Base-by-base conservation (phyloP, 2,888 invertebrate genomes). In the Aphidius colemani region DNA sequence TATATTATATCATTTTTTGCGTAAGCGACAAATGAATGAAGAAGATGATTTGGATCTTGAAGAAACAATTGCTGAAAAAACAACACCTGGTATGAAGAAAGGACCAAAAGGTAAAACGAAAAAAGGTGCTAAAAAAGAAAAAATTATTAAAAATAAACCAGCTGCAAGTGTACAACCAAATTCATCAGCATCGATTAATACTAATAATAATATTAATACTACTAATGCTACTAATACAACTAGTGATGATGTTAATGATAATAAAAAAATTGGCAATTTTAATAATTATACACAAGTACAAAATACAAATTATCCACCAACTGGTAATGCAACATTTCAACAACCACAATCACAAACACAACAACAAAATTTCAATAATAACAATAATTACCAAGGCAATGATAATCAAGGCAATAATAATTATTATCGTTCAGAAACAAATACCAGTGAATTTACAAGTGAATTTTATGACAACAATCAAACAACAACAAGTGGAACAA, bases 1-100 rank as follows among this genome's bases (percentile, higher is more conserved):
- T 80, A 94, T 96, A 13, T 81, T 96, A 41, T 95, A 94, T 79
- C 91, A 95, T 78, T 95, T 94, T 78, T 82, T 96, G 64, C 91
- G 90, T 76, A 94, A 94, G 78, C 88, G 92, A 53, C 89, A 89
- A 67, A 90, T 91, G 74, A 91, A 90, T 39, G 91, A 90, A 70
- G 90, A 90, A 39, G 89, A 88, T 5, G 94, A 94, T 82, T 86
- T 94, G 71, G 94, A 94, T 80, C 83, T 94, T 62, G 94, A 93
- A 71, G 93, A 94, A 80, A 86, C 87, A 1, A 88, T 90, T 10
- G 89, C 88, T 5, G 87, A 83, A 61, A 78, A 83, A 73, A 70
- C 77, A 10, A 71, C 74, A 10, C 73, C 82, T 1, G 78, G 79
- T 5, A 77, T 80, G 30, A 83, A 82, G 67, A 78, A 80, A 41